These are phyloP conservation scores for Phasia obesa DNA, from an alignment of 2,888 invertebrate genomes.

Conservation along the genomic window DNA sequence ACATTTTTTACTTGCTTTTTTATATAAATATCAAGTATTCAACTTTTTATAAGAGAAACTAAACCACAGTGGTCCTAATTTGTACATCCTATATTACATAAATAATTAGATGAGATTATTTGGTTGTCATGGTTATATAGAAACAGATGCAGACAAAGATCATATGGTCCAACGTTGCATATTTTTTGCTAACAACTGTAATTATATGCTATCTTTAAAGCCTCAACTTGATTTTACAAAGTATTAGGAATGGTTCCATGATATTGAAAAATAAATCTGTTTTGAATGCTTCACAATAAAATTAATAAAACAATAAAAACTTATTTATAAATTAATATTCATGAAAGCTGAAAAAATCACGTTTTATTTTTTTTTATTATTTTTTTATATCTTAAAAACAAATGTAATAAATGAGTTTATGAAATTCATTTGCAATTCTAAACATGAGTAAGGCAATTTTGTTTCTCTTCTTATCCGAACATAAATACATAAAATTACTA, in stretches of 20 bases:
- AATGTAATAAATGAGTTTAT: constrained; percentile 7
- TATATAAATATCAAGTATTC: too few species aligned
- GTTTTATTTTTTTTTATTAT: constrained; percentile 12
- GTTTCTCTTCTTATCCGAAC: constrained; percentile 12
- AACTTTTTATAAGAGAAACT: too few species aligned
- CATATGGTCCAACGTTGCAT: too few species aligned
- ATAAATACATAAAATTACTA: constrained; percentile 53
- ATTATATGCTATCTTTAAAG: too few species aligned
- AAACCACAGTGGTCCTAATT: too few species aligned
- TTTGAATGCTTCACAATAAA: not conserved
- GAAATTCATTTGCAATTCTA: constrained; percentile 55
- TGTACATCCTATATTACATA: too few species aligned
- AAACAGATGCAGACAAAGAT: too few species aligned
- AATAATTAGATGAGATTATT: too few species aligned
- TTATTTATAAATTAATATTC: constrained; percentile 42
- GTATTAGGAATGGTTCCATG: not conserved
- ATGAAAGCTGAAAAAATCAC: constrained; percentile 37
- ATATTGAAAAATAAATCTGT: constrained; percentile 3
- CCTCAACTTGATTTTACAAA: not conserved
- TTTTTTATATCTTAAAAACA: not conserved
- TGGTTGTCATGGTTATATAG: too few species aligned
- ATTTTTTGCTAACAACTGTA: too few species aligned
- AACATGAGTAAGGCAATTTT: constrained; percentile 4
- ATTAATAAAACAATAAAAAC: constrained; percentile 9
- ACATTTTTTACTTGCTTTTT: too few species aligned